phyloP scores from a whole-genome alignment of 2,113 vertebrate genomes.

The Butastur rufipennis region DNA sequence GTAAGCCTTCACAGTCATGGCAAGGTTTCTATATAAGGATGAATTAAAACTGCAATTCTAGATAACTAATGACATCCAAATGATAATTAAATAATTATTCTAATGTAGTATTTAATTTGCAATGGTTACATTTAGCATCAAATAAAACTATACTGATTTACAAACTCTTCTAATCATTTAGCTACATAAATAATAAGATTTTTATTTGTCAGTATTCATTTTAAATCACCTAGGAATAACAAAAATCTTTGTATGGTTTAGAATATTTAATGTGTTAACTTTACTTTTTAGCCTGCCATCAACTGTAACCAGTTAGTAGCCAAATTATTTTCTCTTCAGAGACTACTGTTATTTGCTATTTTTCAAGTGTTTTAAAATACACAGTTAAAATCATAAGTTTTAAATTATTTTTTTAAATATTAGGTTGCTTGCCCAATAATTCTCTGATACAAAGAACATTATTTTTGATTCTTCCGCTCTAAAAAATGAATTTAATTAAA shows the following conservation, averaged over 20 bases:
- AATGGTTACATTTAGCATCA: background rate
- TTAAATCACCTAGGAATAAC: background rate
- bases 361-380: background rate
- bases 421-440: background rate
- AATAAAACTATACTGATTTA: background rate
- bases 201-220: background rate
- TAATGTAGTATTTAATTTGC: background rate
- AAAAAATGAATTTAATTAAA: background rate
- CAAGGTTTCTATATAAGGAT: background rate
- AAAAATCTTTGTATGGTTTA: background rate
- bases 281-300: background rate
- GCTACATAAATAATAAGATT: background rate
- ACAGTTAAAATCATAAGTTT: background rate
- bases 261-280: background rate
- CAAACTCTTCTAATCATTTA: background rate
- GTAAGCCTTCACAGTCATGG: background rate
- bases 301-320: background rate
- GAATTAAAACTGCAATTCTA: background rate
- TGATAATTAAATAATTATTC: background rate
- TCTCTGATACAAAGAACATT: background rate
- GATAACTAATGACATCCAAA: background rate
- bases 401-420: background rate
- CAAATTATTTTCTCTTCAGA: background rate
- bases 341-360: background rate
- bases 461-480: background rate